Evolutionary conservation across 2,797 vertebrate species (phyloP).

Genomic region (Lateolabrax maculatus): DNA sequence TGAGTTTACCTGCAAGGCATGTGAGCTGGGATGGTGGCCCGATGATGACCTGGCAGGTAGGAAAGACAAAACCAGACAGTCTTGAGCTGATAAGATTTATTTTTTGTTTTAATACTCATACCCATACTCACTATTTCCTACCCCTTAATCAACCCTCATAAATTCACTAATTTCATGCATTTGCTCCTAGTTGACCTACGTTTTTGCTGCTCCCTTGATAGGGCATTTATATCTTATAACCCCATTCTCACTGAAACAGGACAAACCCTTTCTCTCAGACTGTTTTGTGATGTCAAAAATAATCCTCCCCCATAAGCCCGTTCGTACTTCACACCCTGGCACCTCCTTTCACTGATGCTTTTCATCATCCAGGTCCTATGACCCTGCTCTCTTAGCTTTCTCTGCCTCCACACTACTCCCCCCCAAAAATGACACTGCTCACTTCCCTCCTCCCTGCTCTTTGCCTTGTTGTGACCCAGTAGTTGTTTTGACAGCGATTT

Average conservation of each 20-base stretch:
- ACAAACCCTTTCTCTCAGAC: constrained; percentile 8
- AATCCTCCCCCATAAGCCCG: constrained; percentile 11
- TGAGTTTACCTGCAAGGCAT: constrained; percentile 98
- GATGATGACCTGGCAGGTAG: constrained; percentile 92
- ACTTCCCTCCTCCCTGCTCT: constrained; percentile 46
- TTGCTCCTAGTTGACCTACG: background rate
- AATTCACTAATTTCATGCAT: constrained; percentile 6
- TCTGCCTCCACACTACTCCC: constrained; percentile 19
- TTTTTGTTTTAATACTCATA: background rate
- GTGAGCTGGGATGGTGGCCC: constrained; percentile 98
- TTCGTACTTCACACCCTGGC: constrained; percentile 48
- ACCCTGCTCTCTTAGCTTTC: constrained; percentile 35
- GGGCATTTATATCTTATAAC: constrained; percentile 14
- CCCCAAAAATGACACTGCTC: constrained; percentile 39
- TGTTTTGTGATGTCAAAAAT: constrained; percentile 27
- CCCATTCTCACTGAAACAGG: constrained; percentile 1
- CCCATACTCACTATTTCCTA: background rate
- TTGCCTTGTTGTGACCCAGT: constrained; percentile 67
- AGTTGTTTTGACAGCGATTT: constrained; percentile 81
- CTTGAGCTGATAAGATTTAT: background rate
- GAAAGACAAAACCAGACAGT: constrained; percentile 5
- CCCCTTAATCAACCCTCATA: constrained; percentile 2
- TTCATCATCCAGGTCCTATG: constrained; percentile 37
- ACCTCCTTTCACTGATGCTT: constrained; percentile 36
- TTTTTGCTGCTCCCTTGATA: constrained; percentile 7